Conservation (phyloP, 2,113 vertebrate genomes). For the Barnardius zonarius region DNA sequence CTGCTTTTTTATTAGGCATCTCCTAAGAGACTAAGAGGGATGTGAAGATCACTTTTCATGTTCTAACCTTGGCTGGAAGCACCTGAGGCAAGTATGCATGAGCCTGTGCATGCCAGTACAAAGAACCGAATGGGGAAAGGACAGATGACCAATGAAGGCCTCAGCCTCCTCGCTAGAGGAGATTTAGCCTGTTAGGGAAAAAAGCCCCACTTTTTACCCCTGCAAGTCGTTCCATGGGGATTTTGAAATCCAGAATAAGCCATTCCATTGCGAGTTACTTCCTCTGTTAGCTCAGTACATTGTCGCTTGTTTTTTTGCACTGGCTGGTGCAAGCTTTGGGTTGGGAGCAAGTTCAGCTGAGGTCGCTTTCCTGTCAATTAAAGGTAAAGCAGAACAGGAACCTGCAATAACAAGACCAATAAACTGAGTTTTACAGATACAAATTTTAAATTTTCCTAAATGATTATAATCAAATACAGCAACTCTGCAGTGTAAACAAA, state of each 20-base stretch:
- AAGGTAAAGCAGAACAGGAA: neutral
- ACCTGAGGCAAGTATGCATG: neutral
- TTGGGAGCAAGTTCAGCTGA: neutral
- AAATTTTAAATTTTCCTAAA: neutral
- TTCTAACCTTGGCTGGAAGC: neutral
- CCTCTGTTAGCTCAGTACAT: neutral
- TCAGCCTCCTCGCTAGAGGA: neutral
- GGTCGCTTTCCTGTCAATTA: fast-evolving
- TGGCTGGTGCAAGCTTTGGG: neutral
- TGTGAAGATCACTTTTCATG: neutral
- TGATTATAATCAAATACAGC: neutral
- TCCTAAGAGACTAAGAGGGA: neutral
- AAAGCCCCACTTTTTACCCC: neutral
- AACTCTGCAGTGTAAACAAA: neutral
- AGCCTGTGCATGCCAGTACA: neutral
- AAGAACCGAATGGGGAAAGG: neutral
- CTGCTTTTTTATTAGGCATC: neutral
- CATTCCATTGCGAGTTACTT: neutral
- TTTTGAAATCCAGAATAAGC: neutral
- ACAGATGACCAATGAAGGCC: neutral
- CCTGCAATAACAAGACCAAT: neutral
- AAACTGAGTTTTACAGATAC: fast-evolving
- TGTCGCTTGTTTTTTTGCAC: fast-evolving
- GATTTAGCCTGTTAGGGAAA: neutral
- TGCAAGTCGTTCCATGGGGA: fast-evolving